Evolutionary conservation across 2,113 vertebrate genomes (phyloP).

Genomic region (Platycercus adscitus): DNA sequence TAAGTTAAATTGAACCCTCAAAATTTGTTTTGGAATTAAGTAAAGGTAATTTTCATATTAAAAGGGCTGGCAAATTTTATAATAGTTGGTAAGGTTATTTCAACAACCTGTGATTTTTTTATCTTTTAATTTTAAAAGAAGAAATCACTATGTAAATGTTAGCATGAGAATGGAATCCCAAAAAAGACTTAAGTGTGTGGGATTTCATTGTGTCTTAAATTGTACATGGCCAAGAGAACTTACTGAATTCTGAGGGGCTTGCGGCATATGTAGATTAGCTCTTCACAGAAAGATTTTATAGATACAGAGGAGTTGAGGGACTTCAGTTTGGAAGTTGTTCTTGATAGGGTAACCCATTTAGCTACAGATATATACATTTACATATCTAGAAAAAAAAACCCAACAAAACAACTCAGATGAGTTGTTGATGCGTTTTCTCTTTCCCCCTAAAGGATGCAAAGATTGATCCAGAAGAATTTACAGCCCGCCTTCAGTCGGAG

Average conservation of each 20-base stretch:
- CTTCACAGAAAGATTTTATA: not conserved
- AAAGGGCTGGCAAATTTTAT: not conserved
- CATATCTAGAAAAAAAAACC: not conserved
- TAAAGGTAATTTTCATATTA: not conserved
- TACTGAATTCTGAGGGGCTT: not conserved
- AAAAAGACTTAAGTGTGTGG: not conserved
- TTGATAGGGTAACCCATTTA: not conserved
- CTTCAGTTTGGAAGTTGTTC: not conserved
- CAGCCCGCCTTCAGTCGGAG: conserved; percentile 85
- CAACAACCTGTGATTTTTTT: not conserved
- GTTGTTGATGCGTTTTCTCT: not conserved
- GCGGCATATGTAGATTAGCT: not conserved
- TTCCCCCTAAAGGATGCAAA: conserved; percentile 81
- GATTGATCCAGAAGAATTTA: conserved; percentile 90
- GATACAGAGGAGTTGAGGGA: not conserved
- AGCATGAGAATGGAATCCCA: not conserved
- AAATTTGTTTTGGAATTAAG: not conserved
- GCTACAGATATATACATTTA: not conserved
- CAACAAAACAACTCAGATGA: not conserved
- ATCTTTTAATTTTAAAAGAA: not conserved
- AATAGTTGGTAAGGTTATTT: not conserved
- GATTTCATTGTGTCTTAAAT: fast-evolving
- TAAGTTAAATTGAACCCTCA: not conserved
- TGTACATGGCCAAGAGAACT: not conserved
- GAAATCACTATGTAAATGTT: not conserved